Evolutionary conservation across 2,888 invertebrate genomes (phyloP).

Genomic region (Drosophila paranaensis): DNA sequence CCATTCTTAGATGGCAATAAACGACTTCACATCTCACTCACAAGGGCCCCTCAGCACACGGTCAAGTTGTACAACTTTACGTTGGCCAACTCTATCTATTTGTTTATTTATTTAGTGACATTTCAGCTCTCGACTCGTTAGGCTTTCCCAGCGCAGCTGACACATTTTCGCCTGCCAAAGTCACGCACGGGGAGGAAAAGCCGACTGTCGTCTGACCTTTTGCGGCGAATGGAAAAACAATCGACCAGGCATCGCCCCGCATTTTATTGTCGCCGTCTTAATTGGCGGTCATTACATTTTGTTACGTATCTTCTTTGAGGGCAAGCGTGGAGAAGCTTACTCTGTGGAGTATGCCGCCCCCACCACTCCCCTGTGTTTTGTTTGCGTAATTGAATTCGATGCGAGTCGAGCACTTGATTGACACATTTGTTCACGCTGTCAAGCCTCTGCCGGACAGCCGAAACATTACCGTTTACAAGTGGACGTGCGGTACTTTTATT

Average conservation of each 20-base stretch:
- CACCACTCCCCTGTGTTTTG: background rate
- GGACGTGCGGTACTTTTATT: background rate
- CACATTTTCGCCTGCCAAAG: conserved; percentile 67
- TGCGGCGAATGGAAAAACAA: conserved; percentile 37
- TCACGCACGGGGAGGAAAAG: conserved; percentile 35
- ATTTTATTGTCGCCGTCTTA: conserved; percentile 44
- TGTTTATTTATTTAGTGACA: conserved; percentile 30
- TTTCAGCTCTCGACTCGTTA: conserved; percentile 10
- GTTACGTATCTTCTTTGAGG: conserved; percentile 24
- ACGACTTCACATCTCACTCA: conserved; percentile 35
- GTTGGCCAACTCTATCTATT: conserved; percentile 20
- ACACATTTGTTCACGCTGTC: conserved; percentile 14
- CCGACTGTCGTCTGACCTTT: conserved; percentile 55
- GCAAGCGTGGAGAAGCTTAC: conserved; percentile 24
- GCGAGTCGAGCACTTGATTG: conserved; percentile 33
- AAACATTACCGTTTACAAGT: conserved; percentile 6
- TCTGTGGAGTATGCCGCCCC: conserved; percentile 10
- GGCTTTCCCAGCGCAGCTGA: conserved; percentile 30
- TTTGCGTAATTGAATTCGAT: conserved; percentile 45
- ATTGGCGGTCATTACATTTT: conserved; percentile 62
- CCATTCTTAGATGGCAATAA: conserved; percentile 31
- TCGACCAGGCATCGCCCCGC: conserved; percentile 28
- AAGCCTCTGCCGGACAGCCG: conserved; percentile 5
- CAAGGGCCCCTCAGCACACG: conserved; percentile 24
- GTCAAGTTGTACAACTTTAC: conserved; percentile 4